phyloP scores from a whole-genome alignment of 2,113 vertebrate species.

The Bubo scandiacus region DNA sequence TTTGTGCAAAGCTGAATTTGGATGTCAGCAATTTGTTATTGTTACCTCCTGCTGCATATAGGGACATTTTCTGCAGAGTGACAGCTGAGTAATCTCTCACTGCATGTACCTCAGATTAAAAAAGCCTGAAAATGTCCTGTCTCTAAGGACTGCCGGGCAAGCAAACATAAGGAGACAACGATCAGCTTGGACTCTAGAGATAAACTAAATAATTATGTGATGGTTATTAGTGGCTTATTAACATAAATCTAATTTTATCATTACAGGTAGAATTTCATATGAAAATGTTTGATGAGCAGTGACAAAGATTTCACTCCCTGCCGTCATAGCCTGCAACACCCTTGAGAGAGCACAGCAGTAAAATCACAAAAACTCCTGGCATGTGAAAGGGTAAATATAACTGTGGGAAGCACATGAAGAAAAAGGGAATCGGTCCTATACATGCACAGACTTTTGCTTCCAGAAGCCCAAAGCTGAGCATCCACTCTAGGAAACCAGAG shows the following conservation, averaged over 20 bases:
- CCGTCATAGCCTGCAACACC: background rate
- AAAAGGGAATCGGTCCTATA: background rate
- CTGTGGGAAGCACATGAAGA: background rate
- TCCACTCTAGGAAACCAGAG: background rate
- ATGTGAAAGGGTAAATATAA: background rate
- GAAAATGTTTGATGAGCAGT: background rate
- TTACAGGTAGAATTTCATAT: background rate
- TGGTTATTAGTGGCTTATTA: background rate
- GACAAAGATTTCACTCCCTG: background rate
- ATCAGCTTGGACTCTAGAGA: background rate
- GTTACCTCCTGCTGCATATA: background rate
- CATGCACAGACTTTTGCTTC: background rate
- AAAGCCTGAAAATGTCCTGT: background rate
- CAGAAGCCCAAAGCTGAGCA: background rate
- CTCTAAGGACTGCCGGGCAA: background rate
- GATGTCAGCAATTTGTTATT: background rate
- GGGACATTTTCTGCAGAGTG: background rate
- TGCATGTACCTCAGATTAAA: background rate
- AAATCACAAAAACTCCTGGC: background rate
- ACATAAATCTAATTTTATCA: background rate
- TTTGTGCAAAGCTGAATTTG: background rate
- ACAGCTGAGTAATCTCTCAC: background rate
- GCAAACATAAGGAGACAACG: background rate
- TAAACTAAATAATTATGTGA: background rate
- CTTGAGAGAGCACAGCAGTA: background rate